Conservation (phyloP, 2,888 invertebrate species). For the Cistogaster globosa region DNA sequence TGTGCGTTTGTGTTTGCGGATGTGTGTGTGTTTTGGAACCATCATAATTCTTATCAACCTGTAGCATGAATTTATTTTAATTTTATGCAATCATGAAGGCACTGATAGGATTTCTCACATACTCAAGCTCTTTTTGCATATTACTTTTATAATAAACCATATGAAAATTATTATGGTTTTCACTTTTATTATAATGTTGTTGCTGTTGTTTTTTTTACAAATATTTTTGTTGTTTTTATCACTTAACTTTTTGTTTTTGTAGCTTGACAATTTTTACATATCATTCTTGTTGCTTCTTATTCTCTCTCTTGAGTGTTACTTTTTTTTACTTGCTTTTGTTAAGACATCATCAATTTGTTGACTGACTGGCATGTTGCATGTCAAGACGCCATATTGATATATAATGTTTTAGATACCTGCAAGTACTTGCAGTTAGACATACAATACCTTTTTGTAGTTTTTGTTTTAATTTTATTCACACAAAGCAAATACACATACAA, state of each 20-base stretch:
- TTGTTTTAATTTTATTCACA: background rate
- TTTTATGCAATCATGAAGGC: constrained; percentile 20
- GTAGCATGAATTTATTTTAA: constrained; percentile 62
- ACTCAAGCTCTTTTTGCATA: constrained; percentile 27
- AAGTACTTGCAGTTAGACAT: constrained; percentile 13
- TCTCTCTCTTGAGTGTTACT: background rate
- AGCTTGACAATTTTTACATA: constrained; percentile 44
- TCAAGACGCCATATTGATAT: constrained; percentile 71
- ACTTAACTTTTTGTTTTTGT: constrained; percentile 21
- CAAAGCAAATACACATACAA: background rate
- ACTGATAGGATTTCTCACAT: constrained; percentile 48
- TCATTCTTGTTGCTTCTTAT: constrained; percentile 12
- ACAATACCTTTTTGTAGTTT: background rate
- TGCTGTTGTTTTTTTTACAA: constrained; percentile 16
- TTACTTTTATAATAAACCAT: constrained; percentile 15
- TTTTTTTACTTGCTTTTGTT: constrained; percentile 4
- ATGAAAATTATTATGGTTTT: constrained; percentile 16
- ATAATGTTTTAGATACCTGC: constrained; percentile 45
- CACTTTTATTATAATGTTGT: constrained; percentile 22
- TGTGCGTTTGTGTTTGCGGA: background rate
- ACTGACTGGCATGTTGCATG: constrained; percentile 70
- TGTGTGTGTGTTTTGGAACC: constrained; percentile 23
- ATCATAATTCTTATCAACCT: constrained; percentile 53
- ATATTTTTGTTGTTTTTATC: constrained; percentile 38
- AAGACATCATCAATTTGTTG: constrained; percentile 67